Evolutionary conservation across 2,797 vertebrate species (phyloP).

Genomic region (Lophotriccus pileatus): DNA sequence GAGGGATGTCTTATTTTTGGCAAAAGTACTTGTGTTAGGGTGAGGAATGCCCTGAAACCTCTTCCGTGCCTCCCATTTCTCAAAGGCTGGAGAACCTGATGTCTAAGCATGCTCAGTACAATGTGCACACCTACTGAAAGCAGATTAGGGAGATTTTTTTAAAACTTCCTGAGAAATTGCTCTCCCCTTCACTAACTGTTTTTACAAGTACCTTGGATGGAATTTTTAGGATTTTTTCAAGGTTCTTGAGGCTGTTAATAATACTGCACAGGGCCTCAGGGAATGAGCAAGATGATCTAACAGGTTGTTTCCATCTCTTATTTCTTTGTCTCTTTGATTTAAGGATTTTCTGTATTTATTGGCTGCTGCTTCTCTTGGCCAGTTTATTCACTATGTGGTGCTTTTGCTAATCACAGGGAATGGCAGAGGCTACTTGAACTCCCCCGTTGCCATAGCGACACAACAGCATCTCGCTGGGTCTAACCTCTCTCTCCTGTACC

Average conservation of each 20-base stretch:
- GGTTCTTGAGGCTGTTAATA: conserved; percentile 29
- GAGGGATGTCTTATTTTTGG: not conserved
- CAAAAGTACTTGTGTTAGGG: not conserved
- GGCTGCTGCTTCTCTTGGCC: conserved; percentile 41
- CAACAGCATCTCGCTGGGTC: conserved; percentile 32
- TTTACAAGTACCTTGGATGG: conserved; percentile 2
- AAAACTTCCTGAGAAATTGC: conserved; percentile 27
- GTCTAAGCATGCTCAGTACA: not conserved
- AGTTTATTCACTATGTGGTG: not conserved
- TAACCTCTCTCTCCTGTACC: conserved; percentile 4
- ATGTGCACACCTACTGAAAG: not conserved
- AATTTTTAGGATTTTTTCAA: conserved; percentile 51
- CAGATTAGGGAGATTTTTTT: not conserved
- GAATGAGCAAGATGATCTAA: conserved; percentile 28
- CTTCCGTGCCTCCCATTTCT: not conserved
- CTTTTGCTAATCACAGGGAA: conserved; percentile 30
- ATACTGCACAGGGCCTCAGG: not conserved
- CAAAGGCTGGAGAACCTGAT: not conserved
- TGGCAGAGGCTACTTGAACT: conserved; percentile 32
- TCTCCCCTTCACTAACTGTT: conserved; percentile 7
- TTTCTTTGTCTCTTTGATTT: conserved; percentile 52
- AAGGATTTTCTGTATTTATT: conserved; percentile 59
- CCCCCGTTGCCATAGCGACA: conserved; percentile 53
- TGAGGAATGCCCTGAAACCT: not conserved
- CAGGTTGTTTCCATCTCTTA: conserved; percentile 47